Base-by-base conservation (phyloP, 2,113 vertebrate genomes). In the Eidolon helvum region DNA sequence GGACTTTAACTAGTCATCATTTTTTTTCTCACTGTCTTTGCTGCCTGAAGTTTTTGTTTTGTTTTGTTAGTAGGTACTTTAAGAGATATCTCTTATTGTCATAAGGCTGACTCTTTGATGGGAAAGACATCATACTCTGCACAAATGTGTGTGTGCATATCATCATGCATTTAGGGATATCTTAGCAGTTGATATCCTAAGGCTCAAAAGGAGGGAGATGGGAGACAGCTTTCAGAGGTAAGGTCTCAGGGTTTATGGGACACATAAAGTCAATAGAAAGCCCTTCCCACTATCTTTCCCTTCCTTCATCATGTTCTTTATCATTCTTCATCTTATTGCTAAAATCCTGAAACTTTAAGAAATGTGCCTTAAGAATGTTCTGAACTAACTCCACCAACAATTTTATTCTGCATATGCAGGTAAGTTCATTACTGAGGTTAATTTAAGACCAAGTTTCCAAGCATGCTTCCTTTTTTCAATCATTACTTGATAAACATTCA, bases 341-440 rank as follows among this genome's bases (percentile, higher is more conserved):
- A 80, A 88, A 93, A 87, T 85, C 71, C 19, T 53, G 57, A 74
- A 74, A 74, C 48, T 93, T 95, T 85, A 16, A 59, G n/a, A 79
- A 63, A 80, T 79, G 35, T 65, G 28, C 26, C n/a, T 91, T 57
- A 85, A 48, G 61, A 86, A 61, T 87, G 24, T 86, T 93, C 61
- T 59, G 18, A 83, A 71, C 33, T 35, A 85, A 88, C 24, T 86
- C 75, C 63, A 82, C 68, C n/a, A 90, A 71, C 30, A 79, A 43
- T 57, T 92, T 93, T 30, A 75, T 75, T 75, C 77, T 79, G 78
- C 57, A 71, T 85, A 53, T 74, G 71, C 57, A 57, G 38, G 22
- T 45, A 75, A 18, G 22, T 59, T 93, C 61, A 68, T 89, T 72
- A 40, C n/a, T 33, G 40, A 69, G 63, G 35, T 90, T 59, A 72